Conservation (phyloP, 2,888 invertebrate species). For the Synergus japonicus region DNA sequence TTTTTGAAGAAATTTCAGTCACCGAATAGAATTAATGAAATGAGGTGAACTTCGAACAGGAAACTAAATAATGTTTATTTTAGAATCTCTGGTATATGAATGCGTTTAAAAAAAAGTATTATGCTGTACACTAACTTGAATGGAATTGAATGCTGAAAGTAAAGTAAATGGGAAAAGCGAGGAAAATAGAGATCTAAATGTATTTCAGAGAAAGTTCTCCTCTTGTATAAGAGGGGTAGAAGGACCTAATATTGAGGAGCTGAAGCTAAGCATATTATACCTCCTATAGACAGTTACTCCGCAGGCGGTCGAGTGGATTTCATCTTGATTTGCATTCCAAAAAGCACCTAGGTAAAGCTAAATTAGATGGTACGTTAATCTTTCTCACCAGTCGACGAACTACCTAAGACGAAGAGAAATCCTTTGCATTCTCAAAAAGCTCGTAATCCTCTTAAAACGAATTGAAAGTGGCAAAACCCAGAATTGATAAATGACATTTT, state of each 20-base stretch:
- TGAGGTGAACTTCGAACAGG: too few species aligned
- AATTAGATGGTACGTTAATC: constrained; percentile 1
- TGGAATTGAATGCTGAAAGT: neutral
- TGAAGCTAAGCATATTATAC: neutral
- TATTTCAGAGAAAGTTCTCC: too few species aligned
- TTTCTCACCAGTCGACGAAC: neutral
- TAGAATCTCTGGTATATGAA: too few species aligned
- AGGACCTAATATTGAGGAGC: neutral
- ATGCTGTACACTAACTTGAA: neutral
- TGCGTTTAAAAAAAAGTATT: too few species aligned
- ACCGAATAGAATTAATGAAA: too few species aligned
- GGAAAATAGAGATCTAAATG: too few species aligned
- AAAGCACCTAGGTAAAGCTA: neutral
- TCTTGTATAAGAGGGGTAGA: neutral
- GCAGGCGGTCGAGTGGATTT: neutral
- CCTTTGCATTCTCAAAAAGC: neutral
- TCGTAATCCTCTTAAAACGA: neutral
- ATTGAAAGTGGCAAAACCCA: neutral
- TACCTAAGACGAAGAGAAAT: neutral
- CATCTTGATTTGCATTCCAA: neutral
- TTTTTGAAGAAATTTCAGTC: too few species aligned
- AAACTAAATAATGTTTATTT: too few species aligned
- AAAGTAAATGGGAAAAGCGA: neutral
- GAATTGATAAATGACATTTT: neutral
- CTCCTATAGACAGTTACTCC: neutral